Percentiles rank a stretch among this genome's conserved stretches.
Conservation (phyloP, 30 jellyfish, hydroid and myxozoan genomes). For the Catostylus mosaicus region DNA sequence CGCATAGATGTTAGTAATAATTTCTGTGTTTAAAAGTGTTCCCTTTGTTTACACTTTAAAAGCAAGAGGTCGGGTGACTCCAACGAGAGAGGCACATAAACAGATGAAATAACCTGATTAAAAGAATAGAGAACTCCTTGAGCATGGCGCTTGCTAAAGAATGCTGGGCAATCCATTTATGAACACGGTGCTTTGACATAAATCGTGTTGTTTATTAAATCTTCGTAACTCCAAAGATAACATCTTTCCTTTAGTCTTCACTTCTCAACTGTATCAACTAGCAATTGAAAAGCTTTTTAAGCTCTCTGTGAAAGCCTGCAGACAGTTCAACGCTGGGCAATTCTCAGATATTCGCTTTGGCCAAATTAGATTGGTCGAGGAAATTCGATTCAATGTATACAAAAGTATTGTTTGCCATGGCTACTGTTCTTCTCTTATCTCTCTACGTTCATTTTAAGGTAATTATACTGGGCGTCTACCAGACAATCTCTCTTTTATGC, state of each 20-base stretch:
- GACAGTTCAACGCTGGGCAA: slow-evolving; percentile 53
- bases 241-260: slow-evolving; percentile 49
- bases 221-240: slow-evolving; percentile 46
- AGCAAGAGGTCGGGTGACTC: slow-evolving; percentile 59
- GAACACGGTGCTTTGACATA: slow-evolving; percentile 43
- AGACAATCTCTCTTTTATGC: slow-evolving; percentile 36
- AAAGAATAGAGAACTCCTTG: slow-evolving; percentile 13
- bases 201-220: slow-evolving; percentile 42
- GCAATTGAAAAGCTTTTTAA: slow-evolving; percentile 49
- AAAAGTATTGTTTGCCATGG: slow-evolving; percentile 26
- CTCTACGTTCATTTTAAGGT: slow-evolving; percentile 50
- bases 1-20: too few relatives aligned
- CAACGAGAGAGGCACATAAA: slow-evolving; percentile 19
- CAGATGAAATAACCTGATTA: slow-evolving; percentile 50
- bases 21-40: too few relatives aligned
- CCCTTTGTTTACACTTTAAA: background rate
- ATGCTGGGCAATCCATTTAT: slow-evolving; percentile 68
- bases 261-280: slow-evolving; percentile 68
- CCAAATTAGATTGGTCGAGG: slow-evolving; percentile 65
- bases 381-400: slow-evolving; percentile 42
- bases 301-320: slow-evolving; percentile 57
- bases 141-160: slow-evolving; percentile 46
- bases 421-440: slow-evolving; percentile 51
- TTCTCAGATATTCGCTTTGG: slow-evolving; percentile 58
- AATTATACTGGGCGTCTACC: slow-evolving; percentile 68